These are phyloP conservation scores for Clarias magur DNA, from an alignment of 2,113 vertebrate genomes.

Conservation along the genomic window DNA sequence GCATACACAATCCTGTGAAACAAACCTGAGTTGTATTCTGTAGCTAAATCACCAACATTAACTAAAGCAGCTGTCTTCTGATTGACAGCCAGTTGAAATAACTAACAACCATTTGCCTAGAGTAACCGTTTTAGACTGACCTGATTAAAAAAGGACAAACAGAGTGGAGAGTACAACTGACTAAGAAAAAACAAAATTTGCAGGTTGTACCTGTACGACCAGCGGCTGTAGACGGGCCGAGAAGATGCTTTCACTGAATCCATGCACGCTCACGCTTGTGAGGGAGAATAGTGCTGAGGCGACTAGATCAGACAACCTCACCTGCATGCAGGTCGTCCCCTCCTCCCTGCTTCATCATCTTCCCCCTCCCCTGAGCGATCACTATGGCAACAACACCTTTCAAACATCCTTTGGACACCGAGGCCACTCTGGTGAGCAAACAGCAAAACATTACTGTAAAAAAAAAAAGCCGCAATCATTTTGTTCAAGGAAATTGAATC, in stretches of 20 bases:
- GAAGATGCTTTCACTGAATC: conserved; percentile 65
- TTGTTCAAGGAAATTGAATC: not conserved
- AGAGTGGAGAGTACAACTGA: not conserved
- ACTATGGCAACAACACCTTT: conserved; percentile 46
- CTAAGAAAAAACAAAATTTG: not conserved
- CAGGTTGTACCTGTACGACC: conserved; percentile 76
- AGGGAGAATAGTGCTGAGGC: not conserved
- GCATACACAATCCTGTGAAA: not conserved
- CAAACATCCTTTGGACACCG: conserved; percentile 40
- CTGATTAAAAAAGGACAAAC: not conserved
- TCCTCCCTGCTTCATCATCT: not conserved
- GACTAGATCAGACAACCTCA: conserved; percentile 22
- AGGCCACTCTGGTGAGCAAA: not conserved
- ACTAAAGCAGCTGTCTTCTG: not conserved
- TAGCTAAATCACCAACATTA: not conserved
- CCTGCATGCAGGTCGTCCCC: conserved; percentile 37
- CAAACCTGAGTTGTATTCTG: not conserved
- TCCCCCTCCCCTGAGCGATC: conserved; percentile 28
- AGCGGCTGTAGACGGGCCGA: conserved; percentile 73
- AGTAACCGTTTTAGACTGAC: not conserved
- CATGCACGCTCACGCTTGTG: conserved; percentile 55
- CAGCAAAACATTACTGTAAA: not conserved
- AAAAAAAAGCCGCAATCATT: not conserved
- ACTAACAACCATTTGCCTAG: no score
- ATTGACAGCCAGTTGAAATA: not conserved